Evolutionary conservation across 2,888 invertebrate species (phyloP).

Genomic region (Seira ritae): DNA sequence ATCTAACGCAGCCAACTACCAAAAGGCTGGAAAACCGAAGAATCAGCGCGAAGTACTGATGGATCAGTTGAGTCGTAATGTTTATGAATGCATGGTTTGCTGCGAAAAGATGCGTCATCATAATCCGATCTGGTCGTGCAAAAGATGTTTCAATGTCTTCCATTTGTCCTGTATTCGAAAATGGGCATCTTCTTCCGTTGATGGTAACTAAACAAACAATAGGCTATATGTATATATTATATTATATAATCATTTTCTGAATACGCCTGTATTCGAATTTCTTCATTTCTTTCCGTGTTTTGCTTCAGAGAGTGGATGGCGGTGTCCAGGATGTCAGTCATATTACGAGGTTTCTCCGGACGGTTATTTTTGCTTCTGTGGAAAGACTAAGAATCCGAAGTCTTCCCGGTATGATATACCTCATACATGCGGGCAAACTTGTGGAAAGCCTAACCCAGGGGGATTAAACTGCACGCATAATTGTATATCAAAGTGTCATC

Average conservation of each 20-base stretch:
- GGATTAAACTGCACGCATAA: slow-evolving; percentile 77
- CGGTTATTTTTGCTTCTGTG: slow-evolving; percentile 94
- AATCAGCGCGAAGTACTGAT: slow-evolving; percentile 90
- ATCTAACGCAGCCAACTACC: neutral
- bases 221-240: too few species aligned
- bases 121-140: slow-evolving; percentile 93
- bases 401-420: slow-evolving; percentile 81
- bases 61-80: slow-evolving; percentile 87
- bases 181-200: slow-evolving; percentile 92
- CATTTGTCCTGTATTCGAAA: slow-evolving; percentile 93
- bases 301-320: slow-evolving; percentile 86
- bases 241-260: neutral
- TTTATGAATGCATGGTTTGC: slow-evolving; percentile 95
- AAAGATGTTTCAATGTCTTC: slow-evolving; percentile 93
- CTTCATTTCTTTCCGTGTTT: slow-evolving; percentile 11
- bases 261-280: neutral
- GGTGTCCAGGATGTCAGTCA: slow-evolving; percentile 97
- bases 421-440: slow-evolving; percentile 94
- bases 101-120: slow-evolving; percentile 89
- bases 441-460: slow-evolving; percentile 81
- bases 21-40: slow-evolving; percentile 36
- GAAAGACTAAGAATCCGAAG: slow-evolving; percentile 83
- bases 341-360: slow-evolving; percentile 83
- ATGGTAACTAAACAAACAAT: slow-evolving; percentile 78
- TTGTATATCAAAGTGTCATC: slow-evolving; percentile 91